A percentile compares a stretch with the other conserved stretches of the same genome.
These are phyloP conservation scores for Oreochromis tanganicae DNA, from an alignment of 2,113 vertebrate species.

Conservation along the genomic window DNA sequence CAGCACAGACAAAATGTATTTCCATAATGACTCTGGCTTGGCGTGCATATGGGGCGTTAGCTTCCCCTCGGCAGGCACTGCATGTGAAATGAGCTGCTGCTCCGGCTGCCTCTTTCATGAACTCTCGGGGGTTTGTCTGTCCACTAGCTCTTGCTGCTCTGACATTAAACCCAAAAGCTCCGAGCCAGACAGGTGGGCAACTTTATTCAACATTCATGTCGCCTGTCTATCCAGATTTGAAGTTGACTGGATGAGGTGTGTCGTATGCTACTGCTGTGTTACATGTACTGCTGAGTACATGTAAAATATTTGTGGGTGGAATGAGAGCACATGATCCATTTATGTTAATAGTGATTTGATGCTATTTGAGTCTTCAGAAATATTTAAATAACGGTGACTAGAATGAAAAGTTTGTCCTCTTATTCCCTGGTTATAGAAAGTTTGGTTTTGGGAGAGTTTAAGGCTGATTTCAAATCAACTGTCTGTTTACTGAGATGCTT, in stretches of 20 bases:
- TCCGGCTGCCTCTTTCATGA: conserved; percentile 43
- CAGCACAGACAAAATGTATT: conserved; percentile 38
- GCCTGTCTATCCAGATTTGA: background rate
- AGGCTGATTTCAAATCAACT: background rate
- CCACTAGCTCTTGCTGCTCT: background rate
- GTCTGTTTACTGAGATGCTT: background rate
- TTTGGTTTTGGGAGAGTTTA: background rate
- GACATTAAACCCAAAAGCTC: conserved; percentile 45
- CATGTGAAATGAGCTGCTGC: conserved; percentile 51
- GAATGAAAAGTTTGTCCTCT: background rate
- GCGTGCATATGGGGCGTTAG: conserved; percentile 39
- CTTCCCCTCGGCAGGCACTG: conserved; percentile 30
- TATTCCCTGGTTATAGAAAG: background rate
- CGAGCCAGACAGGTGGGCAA: conserved; percentile 41
- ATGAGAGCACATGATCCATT: background rate
- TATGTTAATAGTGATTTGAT: background rate
- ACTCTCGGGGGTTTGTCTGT: conserved; percentile 42
- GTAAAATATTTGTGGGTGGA: background rate
- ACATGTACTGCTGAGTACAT: background rate
- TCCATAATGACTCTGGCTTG: conserved; percentile 60
- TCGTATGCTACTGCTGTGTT: background rate
- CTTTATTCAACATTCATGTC: conserved; percentile 48
- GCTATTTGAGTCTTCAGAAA: background rate
- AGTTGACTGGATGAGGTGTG: background rate
- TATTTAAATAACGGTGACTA: background rate